phyloP scores from a whole-genome alignment of 1,140 invertebrate genomes.

The Drosophila kohkoa region DNA sequence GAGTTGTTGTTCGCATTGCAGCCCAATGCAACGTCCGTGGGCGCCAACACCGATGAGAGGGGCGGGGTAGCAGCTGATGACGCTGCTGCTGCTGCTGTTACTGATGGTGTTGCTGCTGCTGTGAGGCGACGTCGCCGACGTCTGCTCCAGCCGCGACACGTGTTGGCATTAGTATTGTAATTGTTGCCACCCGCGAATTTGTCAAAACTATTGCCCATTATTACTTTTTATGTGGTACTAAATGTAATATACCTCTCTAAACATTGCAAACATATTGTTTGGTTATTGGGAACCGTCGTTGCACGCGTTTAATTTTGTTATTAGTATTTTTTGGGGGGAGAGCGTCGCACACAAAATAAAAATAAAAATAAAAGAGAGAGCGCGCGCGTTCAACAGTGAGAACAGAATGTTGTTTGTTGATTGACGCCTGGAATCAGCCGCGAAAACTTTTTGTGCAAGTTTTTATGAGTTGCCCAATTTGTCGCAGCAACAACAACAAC shows the following conservation, averaged over 20 bases:
- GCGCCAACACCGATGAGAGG: slow-evolving; percentile 2
- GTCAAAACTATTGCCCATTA: slow-evolving; percentile 66
- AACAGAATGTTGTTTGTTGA: slow-evolving; percentile 1
- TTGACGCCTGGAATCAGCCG: background rate
- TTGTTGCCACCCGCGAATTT: slow-evolving; percentile 41
- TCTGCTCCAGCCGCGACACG: slow-evolving; percentile 54
- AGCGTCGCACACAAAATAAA: background rate
- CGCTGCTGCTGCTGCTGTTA: background rate
- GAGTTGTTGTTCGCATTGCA: background rate
- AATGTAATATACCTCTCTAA: slow-evolving; percentile 1
- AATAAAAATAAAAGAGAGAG: background rate
- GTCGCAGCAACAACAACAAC: background rate
- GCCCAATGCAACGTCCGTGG: slow-evolving; percentile 10
- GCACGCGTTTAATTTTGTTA: background rate
- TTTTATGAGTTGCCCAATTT: background rate
- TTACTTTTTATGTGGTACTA: background rate
- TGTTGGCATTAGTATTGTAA: slow-evolving; percentile 18
- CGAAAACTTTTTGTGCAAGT: background rate
- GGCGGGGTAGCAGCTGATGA: too few relatives aligned
- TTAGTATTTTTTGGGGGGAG: background rate
- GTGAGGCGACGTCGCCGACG: slow-evolving; percentile 36
- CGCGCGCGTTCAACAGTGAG: background rate
- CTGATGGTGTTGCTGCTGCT: slow-evolving; percentile 5
- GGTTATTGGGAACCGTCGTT: background rate
- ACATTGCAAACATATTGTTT: background rate